phyloP scores from a whole-genome alignment of 1,140 invertebrate genomes.

The Drosophila leontia region DNA sequence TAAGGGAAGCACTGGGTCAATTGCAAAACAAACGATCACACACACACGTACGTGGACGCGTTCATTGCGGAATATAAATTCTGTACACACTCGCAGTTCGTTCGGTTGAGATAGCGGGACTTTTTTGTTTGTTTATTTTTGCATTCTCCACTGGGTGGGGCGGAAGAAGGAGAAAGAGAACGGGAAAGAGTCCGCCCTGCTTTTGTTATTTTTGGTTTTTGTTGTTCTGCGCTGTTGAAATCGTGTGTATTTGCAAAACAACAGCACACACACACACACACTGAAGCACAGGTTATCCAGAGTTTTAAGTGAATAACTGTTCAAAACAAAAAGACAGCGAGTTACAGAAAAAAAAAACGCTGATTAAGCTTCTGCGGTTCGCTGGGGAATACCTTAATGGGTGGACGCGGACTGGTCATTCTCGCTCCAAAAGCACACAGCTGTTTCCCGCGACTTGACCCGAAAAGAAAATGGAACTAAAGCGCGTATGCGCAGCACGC shows the following conservation, averaged over 20 bases:
- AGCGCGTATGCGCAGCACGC: slow-evolving; percentile 50
- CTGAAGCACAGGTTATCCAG: slow-evolving; percentile 24
- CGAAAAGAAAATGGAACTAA: slow-evolving; percentile 44
- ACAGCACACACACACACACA: slow-evolving; percentile 22
- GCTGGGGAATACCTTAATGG: slow-evolving; percentile 72
- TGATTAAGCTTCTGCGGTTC: slow-evolving; percentile 54
- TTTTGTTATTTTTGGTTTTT: slow-evolving; percentile 45
- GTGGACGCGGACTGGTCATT: slow-evolving; percentile 66
- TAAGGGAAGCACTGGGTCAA: slow-evolving; percentile 64
- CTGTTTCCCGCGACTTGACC: slow-evolving; percentile 46
- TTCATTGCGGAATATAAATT: slow-evolving; percentile 26
- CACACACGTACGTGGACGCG: slow-evolving; percentile 24
- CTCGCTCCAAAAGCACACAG: slow-evolving; percentile 18
- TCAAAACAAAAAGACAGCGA: slow-evolving; percentile 56
- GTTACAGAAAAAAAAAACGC: slow-evolving; percentile 48
- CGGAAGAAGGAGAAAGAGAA: slow-evolving; percentile 44
- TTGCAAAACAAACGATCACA: slow-evolving; percentile 63
- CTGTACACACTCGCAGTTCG: slow-evolving; percentile 25
- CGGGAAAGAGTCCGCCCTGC: slow-evolving; percentile 55
- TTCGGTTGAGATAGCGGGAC: slow-evolving; percentile 45
- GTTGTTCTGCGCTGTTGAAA: slow-evolving; percentile 58
- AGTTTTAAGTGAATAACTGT: slow-evolving; percentile 61
- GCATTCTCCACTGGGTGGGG: slow-evolving; percentile 44
- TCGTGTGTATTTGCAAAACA: slow-evolving; percentile 63
- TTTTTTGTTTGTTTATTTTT: slow-evolving; percentile 59